Conservation (phyloP, 64 coral and sea anemone species). For the Stylophora pistillata region DNA sequence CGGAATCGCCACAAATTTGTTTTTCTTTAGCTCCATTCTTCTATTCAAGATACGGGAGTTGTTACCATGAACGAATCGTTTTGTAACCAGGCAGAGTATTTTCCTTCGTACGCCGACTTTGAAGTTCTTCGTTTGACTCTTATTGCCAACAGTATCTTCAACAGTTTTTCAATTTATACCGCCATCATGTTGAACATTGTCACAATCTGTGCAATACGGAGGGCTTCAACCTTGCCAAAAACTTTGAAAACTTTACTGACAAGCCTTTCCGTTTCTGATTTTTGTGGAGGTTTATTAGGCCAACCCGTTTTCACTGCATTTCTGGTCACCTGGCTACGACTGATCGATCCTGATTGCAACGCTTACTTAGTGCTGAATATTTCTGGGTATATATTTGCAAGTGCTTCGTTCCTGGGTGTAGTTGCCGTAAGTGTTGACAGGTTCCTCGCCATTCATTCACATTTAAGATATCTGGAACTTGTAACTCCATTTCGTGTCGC, state of each 20-base stretch:
- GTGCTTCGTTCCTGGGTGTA: neutral
- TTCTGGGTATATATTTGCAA: neutral
- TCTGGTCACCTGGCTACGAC: neutral
- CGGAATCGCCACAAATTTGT: no score
- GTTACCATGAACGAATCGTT: neutral
- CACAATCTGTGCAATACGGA: neutral
- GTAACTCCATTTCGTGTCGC: neutral
- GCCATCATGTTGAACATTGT: neutral
- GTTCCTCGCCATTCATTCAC: neutral
- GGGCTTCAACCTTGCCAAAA: neutral
- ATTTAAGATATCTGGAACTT: conserved; percentile 12
- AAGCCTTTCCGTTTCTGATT: neutral
- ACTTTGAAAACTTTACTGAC: neutral
- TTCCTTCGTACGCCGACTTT: neutral
- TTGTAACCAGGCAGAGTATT: neutral
- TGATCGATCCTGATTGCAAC: neutral
- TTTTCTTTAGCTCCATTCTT: no score
- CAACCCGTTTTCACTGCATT: neutral
- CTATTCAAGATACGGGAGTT: no score
- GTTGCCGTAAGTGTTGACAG: neutral
- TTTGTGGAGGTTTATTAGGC: neutral
- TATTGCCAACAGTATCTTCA: neutral
- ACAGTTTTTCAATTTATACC: neutral
- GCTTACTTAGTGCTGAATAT: neutral
- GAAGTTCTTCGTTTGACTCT: neutral